Percentiles rank a stretch among this genome's conserved stretches.
These are phyloP conservation scores for Ophioderma brevispina DNA, from an alignment of 35 echinoderm and acorn worm genomes.

Conservation along the genomic window DNA sequence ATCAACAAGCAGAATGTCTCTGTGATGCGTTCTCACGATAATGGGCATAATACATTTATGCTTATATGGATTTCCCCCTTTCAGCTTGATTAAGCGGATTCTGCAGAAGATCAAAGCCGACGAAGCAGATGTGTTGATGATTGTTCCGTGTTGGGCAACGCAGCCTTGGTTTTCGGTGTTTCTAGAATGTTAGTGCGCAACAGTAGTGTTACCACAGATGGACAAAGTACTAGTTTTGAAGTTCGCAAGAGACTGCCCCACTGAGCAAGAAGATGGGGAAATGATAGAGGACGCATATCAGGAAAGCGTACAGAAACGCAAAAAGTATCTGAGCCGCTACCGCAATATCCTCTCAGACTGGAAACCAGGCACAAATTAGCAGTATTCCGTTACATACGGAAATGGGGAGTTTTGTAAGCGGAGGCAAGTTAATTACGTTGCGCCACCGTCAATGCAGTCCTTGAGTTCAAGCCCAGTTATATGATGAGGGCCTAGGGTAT, in stretches of 20 bases:
- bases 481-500: constrained; percentile 38
- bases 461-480: constrained; percentile 35
- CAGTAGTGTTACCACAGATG: constrained; percentile 9
- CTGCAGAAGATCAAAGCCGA: neutral
- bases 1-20: neutral
- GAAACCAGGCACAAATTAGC: constrained; percentile 30
- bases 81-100: constrained; percentile 9
- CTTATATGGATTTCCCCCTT: constrained; percentile 48
- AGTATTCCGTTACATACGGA: constrained; percentile 41
- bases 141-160: neutral
- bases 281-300: constrained; percentile 28
- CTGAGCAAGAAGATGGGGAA: neutral
- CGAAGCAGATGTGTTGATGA: neutral
- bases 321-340: constrained; percentile 6
- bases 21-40: constrained; percentile 22
- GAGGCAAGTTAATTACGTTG: neutral
- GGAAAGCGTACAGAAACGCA: constrained; percentile 3
- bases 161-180: constrained; percentile 60
- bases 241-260: neutral
- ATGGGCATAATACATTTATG: constrained; percentile 13
- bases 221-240: neutral
- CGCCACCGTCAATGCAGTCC: constrained; percentile 8
- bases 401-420: constrained; percentile 51
- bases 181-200: constrained; percentile 16
- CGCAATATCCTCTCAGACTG: neutral